These are phyloP conservation scores for Drosophila kohkoa DNA, from an alignment of 1,140 invertebrate genomes.

Conservation along the genomic window DNA sequence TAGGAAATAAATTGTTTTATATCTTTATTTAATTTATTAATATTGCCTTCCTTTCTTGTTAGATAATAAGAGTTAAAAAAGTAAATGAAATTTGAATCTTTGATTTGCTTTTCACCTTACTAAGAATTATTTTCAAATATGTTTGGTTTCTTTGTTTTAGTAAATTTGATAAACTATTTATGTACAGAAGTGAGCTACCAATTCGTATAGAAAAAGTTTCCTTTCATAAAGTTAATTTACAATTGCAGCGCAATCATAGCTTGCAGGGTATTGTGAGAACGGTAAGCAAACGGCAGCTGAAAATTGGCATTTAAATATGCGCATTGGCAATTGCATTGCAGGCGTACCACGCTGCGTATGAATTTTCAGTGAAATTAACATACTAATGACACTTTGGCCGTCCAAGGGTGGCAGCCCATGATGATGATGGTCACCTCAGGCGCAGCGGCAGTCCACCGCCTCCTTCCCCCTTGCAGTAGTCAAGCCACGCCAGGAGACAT, in stretches of 20 bases:
- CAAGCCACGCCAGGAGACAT: constrained; percentile 11
- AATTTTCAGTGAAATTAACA: constrained; percentile 60
- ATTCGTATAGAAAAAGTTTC: too few relatives aligned
- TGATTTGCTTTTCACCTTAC: too few relatives aligned
- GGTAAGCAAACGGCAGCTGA: constrained; percentile 13
- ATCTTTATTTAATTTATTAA: too few relatives aligned
- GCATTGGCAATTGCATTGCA: constrained; percentile 60
- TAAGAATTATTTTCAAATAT: too few relatives aligned
- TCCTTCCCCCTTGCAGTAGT: background rate
- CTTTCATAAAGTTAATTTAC: background rate
- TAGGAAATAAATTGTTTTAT: too few relatives aligned
- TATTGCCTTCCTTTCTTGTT: too few relatives aligned
- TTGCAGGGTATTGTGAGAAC: constrained; percentile 28
- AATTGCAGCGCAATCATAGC: background rate
- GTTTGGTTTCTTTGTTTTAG: too few relatives aligned
- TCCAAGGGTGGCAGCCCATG: constrained; percentile 42
- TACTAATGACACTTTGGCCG: constrained; percentile 54
- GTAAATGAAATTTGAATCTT: too few relatives aligned
- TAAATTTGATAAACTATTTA: too few relatives aligned
- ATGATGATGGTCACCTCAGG: constrained; percentile 38
- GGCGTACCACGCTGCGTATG: constrained; percentile 63
- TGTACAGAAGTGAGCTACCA: too few relatives aligned
- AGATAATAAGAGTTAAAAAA: too few relatives aligned
- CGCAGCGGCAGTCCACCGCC: constrained; percentile 1
- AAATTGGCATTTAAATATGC: constrained; percentile 56